Evolutionary conservation across 2,888 invertebrate genomes (phyloP).

Genomic region (Acronicta psi): DNA sequence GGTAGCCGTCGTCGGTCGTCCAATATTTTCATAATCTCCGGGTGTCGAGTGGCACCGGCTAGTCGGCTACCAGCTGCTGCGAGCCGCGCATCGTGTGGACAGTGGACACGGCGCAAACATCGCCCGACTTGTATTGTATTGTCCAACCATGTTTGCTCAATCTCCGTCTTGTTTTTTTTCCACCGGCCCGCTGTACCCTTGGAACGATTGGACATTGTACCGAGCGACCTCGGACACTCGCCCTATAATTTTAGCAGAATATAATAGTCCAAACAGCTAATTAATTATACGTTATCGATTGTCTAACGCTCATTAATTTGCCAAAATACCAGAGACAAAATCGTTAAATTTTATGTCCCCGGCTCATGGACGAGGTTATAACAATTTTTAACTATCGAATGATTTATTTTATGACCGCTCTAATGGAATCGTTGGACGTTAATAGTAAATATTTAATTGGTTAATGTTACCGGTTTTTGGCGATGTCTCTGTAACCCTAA

Average conservation of each 20-base stretch:
- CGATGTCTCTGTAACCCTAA: slow-evolving; percentile 57
- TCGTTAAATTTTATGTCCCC: slow-evolving; percentile 73
- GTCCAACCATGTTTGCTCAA: slow-evolving; percentile 63
- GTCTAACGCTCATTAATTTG: slow-evolving; percentile 69
- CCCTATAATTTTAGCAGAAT: slow-evolving; percentile 43
- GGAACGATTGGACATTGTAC: slow-evolving; percentile 25
- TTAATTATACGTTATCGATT: slow-evolving; percentile 62
- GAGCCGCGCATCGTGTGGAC: slow-evolving; percentile 30
- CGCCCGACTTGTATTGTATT: slow-evolving; percentile 51
- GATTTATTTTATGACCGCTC: slow-evolving; percentile 73
- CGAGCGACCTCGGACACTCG: slow-evolving; percentile 32
- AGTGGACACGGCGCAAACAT: slow-evolving; percentile 52
- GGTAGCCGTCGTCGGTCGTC: slow-evolving; percentile 34
- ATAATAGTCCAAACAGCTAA: slow-evolving; percentile 40
- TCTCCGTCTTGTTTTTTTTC: slow-evolving; percentile 64
- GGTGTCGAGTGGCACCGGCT: slow-evolving; percentile 38
- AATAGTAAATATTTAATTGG: slow-evolving; percentile 73
- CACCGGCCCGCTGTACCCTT: slow-evolving; percentile 57
- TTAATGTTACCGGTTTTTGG: slow-evolving; percentile 67
- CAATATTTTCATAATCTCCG: slow-evolving; percentile 55
- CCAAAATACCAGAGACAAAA: slow-evolving; percentile 70
- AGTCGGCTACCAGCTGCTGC: slow-evolving; percentile 55
- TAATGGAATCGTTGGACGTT: slow-evolving; percentile 68
- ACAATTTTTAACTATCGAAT: slow-evolving; percentile 72
- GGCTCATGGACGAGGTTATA: slow-evolving; percentile 66